Evolutionary conservation across 2,113 vertebrate genomes (phyloP).

Genomic region (Amblyopsis rosae): DNA sequence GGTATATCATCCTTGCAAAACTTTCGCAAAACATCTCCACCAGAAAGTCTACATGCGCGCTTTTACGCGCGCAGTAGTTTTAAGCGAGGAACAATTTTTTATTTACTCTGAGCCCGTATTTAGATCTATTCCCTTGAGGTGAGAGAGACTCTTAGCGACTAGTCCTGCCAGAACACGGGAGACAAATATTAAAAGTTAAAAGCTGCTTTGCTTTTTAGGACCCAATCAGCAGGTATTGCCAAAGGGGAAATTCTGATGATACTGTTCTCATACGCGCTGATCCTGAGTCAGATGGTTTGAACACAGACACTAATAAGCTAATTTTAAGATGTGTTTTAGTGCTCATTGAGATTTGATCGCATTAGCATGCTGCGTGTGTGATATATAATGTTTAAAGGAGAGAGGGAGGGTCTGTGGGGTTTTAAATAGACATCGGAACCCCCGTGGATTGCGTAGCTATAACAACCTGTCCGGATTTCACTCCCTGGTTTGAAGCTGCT

Average conservation of each 20-base stretch:
- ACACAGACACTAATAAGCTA: slow-evolving; percentile 75
- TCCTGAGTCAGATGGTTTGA: slow-evolving; percentile 75
- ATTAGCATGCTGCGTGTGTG: slow-evolving; percentile 80
- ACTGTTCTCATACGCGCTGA: slow-evolving; percentile 61
- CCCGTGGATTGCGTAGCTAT: slow-evolving; percentile 86
- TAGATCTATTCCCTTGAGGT: slow-evolving; percentile 35
- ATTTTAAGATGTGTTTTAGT: slow-evolving; percentile 85
- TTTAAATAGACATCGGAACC: slow-evolving; percentile 86
- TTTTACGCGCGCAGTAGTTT: slow-evolving; percentile 59
- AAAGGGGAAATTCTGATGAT: slow-evolving; percentile 84
- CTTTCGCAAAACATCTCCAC: slow-evolving; percentile 75
- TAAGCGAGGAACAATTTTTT: slow-evolving; percentile 38
- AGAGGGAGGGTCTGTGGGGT: slow-evolving; percentile 79
- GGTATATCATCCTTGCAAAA: slow-evolving; percentile 82
- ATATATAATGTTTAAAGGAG: slow-evolving; percentile 83
- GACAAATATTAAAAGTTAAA: slow-evolving; percentile 83
- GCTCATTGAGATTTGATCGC: slow-evolving; percentile 84
- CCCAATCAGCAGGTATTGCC: slow-evolving; percentile 87
- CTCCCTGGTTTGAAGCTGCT: slow-evolving; percentile 84
- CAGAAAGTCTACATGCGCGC: slow-evolving; percentile 68
- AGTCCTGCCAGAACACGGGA: slow-evolving; percentile 72
- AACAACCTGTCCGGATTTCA: slow-evolving; percentile 90
- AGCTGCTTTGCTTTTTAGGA: slow-evolving; percentile 72
- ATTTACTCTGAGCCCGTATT: slow-evolving; percentile 27
- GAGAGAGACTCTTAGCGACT: slow-evolving; percentile 60